Evolutionary conservation across 2,113 vertebrate genomes (phyloP).

Genomic region (Hippocampus barbouri): DNA sequence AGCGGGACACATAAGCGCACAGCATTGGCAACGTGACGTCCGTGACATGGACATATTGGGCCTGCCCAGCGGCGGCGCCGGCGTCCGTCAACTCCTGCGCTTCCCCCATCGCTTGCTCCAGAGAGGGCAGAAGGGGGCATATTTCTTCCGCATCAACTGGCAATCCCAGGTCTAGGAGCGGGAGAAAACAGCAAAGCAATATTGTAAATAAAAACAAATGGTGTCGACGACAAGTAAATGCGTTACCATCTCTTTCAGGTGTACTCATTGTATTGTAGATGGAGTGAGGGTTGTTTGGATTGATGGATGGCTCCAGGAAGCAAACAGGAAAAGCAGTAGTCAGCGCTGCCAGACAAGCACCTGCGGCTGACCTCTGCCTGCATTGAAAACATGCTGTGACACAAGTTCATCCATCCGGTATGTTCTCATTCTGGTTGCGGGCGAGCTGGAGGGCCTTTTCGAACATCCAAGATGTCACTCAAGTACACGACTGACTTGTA

Average conservation of each 20-base stretch:
- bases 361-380: constrained; percentile 82
- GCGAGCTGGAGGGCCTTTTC: not conserved
- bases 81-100: constrained; percentile 79
- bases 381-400: constrained; percentile 25
- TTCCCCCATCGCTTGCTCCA: constrained; percentile 81
- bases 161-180: constrained; percentile 70
- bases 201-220: not conserved
- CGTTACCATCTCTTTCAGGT: constrained; percentile 77
- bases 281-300: constrained; percentile 80
- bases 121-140: constrained; percentile 81
- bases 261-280: constrained; percentile 80
- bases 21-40: constrained; percentile 89
- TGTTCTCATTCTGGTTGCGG: not conserved
- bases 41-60: constrained; percentile 83
- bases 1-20: constrained; percentile 87
- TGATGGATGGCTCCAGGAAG: constrained; percentile 86
- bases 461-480: too few species aligned
- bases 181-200: not conserved
- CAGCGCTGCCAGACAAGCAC: constrained; percentile 87
- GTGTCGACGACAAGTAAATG: not conserved
- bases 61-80: constrained; percentile 81
- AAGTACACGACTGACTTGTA: too few species aligned
- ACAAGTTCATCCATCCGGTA: not conserved
- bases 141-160: constrained; percentile 75
- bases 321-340: constrained; percentile 86